phyloP scores from a whole-genome alignment of 1,140 invertebrate species.

The Pristionchus pacificus region DNA sequence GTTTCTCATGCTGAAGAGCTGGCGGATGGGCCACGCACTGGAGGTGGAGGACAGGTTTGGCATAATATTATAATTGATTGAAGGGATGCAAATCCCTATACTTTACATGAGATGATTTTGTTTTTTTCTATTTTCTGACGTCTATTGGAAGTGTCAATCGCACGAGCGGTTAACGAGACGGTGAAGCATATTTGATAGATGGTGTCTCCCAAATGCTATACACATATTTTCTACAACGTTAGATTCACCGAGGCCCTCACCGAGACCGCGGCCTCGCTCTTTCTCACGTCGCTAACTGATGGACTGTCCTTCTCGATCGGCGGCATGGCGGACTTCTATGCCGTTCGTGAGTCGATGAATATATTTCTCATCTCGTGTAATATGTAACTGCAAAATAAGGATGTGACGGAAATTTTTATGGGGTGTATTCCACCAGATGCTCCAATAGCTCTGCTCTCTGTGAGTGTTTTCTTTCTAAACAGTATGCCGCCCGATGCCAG shows the following conservation, averaged over 20 bases:
- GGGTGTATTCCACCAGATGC: background rate
- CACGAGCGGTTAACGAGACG: too few species aligned
- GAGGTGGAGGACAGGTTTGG: conserved; percentile 20
- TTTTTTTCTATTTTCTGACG: too few species aligned
- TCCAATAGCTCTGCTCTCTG: background rate
- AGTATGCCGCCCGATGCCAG: background rate
- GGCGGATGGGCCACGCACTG: conserved; percentile 35
- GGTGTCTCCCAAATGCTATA: too few species aligned
- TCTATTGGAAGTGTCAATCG: too few species aligned
- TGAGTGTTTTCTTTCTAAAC: background rate
- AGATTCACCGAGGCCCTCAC: conserved; percentile 41
- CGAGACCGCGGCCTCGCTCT: conserved; percentile 46
- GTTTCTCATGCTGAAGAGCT: conserved; percentile 51
- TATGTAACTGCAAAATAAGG: too few species aligned
- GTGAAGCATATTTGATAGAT: too few species aligned
- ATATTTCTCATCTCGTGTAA: too few species aligned
- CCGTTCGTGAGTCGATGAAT: conserved; percentile 46
- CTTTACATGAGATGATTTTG: too few species aligned
- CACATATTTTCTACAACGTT: too few species aligned
- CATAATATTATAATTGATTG: background rate
- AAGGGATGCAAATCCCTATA: too few species aligned
- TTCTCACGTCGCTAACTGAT: conserved; percentile 51
- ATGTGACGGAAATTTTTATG: too few species aligned
- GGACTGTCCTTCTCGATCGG: conserved; percentile 49
- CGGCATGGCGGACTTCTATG: conserved; percentile 45